Evolutionary conservation across 2,888 invertebrate genomes (phyloP), one percentile per base, ranked within the genome.

Genomic region (Chrysolina oricalcia): DNA sequence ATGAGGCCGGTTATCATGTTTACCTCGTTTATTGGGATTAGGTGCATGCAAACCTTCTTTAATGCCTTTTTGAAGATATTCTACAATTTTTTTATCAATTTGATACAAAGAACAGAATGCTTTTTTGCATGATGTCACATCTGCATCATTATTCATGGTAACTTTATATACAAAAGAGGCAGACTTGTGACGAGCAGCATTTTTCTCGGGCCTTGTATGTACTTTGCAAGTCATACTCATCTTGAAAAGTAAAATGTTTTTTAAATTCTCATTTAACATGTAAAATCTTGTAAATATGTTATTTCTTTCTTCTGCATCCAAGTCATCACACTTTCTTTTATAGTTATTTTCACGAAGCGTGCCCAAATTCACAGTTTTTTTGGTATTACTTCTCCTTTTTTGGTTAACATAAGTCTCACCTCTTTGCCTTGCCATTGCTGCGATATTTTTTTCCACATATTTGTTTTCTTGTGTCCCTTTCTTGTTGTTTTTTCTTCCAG

Each of bases 241-340:
- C 17, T 19, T 50, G 4, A 17, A 50, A 50, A 50, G n/a, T 48
- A 19, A 48, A 1, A 8, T 48, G 0, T 50, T 19, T 19, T 43
- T 43, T 43, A 43, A 17, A 50, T 50, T 17, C 50, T 50, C 50
- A 50, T 50, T 8, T 17, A 50, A 50, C 50, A n/a, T 5, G 19
- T 50, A 50, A 50, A 50, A 50, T 50, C 17, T 50, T 2, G 50
- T 50, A 17, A 50, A 50, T 50, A 50, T 50, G 17, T 50, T n/a
- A 17, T 17, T 50, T 19, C 48, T 4, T 50, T 50, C 17, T 50
- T 50, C 17, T 50, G 48, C 19, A 8, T 50, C 17, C 48, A 19
- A 50, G 1, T 2, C 0, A 50, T 17, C 50, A 50, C 50, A n/a
- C n/a, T 0, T 50, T 50, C 0, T 50, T 50, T 19, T 50, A 17